These are phyloP conservation scores for Brachionichthys hirsutus DNA, from an alignment of 2,113 vertebrate species.

Conservation along the genomic window DNA sequence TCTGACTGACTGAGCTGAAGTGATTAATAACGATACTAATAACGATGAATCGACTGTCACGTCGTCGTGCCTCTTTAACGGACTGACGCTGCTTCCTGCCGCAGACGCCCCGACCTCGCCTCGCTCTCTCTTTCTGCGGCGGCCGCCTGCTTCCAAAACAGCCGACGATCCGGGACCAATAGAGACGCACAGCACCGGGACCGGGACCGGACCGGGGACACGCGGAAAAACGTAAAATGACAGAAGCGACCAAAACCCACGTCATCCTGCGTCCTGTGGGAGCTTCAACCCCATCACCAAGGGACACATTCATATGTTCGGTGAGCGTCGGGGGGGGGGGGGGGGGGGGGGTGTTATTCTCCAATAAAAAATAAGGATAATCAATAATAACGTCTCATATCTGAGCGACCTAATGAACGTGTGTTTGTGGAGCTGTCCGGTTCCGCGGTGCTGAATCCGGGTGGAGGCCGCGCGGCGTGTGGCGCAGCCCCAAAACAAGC, in stretches of 20 bases:
- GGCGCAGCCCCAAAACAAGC: neutral
- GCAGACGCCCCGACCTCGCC: slow-evolving; percentile 33
- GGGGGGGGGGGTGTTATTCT: neutral
- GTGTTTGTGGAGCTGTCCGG: neutral
- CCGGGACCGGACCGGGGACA: slow-evolving; percentile 24
- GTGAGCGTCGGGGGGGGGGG: slow-evolving; percentile 72
- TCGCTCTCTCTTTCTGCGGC: slow-evolving; percentile 16
- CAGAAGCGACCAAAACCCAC: slow-evolving; percentile 90
- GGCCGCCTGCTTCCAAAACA: slow-evolving; percentile 6
- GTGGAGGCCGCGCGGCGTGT: neutral
- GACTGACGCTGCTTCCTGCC: slow-evolving; percentile 43
- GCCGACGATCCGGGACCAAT: neutral
- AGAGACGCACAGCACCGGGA: slow-evolving; percentile 21
- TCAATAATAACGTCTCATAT: too few relatives aligned
- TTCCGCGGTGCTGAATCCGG: neutral
- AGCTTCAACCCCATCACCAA: slow-evolving; percentile 98
- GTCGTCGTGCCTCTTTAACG: slow-evolving; percentile 24
- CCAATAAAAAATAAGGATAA: too few relatives aligned
- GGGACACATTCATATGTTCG: slow-evolving; percentile 97
- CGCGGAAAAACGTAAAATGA: too few relatives aligned
- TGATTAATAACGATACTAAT: neutral
- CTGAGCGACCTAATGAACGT: neutral
- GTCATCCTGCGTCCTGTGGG: slow-evolving; percentile 93
- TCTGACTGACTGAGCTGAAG: neutral
- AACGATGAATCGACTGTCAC: neutral